Base-by-base conservation (phyloP, 1,140 invertebrate species). In the Thrips palmi region DNA sequence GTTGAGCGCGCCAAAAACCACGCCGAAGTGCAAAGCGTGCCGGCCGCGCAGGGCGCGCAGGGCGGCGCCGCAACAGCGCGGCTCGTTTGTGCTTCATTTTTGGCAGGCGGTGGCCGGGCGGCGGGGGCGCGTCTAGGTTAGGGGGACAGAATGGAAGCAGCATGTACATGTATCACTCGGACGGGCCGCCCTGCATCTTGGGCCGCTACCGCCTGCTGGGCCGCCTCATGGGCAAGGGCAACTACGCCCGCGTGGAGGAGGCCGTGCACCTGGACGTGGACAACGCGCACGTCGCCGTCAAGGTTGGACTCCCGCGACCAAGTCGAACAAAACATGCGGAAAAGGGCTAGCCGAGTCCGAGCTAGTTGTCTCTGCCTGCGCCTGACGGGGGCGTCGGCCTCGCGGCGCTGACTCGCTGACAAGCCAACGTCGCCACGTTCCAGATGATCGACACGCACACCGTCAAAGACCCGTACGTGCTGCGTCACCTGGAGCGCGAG, bases 401-500 rank as follows among this genome's bases (percentile, higher is more conserved):
- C 23, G 41, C 29, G 29, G 29, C 24, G 11, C 37, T 30, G 25
- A 23, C 30, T n/a, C 37, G 33, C 40, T 29, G 34, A 35, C 37
- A 40, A 35, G 35, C 32, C 39, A 48, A 50, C 48, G 71, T n/a
- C n/a, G 73, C 77, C 37, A 74, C 75, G 3, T 65, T 77, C 8
- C 77, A 78, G 54, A 65, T 78, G 41, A 75, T 77, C 45, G 71
- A 77, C 49, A 57, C 70, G 20, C 62, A 62, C 6, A 62, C 64
- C 45, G 70, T 75, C 30, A 70, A 68, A 42, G 71, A 77, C 49
- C 67, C 71, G 31, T 78, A 77, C 51, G 67, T 73, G 2, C 59
- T 70, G 2, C 63, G 65, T 21, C 72, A 77, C 54, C 48, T 77
- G 25, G 65, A 71, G 43, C 57, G 75, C 24, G 75, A 78, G 49